Evolutionary conservation across 2,797 vertebrate species (phyloP), one percentile per base, ranked within the genome.

Genomic region (Esox lucius): DNA sequence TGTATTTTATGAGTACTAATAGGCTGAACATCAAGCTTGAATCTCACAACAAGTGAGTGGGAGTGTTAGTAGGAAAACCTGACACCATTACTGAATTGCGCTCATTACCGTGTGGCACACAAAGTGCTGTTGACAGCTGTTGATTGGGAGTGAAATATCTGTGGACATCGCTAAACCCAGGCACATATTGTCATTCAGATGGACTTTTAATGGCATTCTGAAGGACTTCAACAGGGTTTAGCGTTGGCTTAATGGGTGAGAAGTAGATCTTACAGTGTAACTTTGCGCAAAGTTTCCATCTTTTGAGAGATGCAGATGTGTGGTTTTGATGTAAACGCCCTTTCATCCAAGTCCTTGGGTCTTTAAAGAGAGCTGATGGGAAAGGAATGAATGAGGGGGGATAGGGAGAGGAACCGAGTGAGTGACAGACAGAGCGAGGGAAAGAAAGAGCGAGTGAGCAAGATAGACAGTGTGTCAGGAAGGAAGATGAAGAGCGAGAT

Each of bases 281-380:
- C 48, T 53, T 61, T 42, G 77, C 80, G n/a, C 70, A 83, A 75
- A 81, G 16, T 85, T 59, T n/a, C 8, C 56, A 3, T 59, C 56
- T 59, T 59, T 59, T 59, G 56, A 24, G 56, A 61, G 56, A 66
- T 70, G 79, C 73, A 28, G 26, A n/a, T 35, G 31, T 53, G 87
- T 80, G 76, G 74, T 86, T 86, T 84, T 73, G 35, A 75, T 70
- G 74, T 81, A 85, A 79, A 83, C 66, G 79, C 84, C 74, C 68
- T 70, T 82, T 78, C 5, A 19, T 61, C 77, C 26, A 17, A 71
- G 46, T 77, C 72, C 19, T 72, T 69, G 46, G 75, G 78, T 76
- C 84, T 83, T 87, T 72, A 78, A 82, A 87, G 83, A 83, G 77
- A 78, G 69, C 39, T 80, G 77, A 87, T 85, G 81, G 81, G 83